phyloP scores from a whole-genome alignment of 1,140 invertebrate genomes.

The Amyelois transitella region DNA sequence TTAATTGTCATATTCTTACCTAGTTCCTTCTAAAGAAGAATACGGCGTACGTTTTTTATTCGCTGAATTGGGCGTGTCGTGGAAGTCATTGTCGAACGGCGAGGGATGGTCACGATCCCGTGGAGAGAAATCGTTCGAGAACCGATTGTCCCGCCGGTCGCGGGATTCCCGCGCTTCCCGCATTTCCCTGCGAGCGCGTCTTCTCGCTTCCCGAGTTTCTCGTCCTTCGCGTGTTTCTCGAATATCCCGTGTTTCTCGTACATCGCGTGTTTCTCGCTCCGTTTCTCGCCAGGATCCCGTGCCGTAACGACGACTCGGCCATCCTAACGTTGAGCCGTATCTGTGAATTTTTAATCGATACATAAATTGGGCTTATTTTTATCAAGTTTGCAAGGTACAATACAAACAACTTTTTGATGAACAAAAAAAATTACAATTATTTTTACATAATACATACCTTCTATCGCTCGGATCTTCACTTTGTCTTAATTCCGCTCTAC shows the following conservation, averaged over 20 bases:
- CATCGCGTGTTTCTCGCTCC: slow-evolving; percentile 26
- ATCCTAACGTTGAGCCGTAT: slow-evolving; percentile 69
- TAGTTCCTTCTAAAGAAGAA: slow-evolving; percentile 54
- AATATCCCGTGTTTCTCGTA: slow-evolving; percentile 44
- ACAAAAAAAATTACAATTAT: background rate
- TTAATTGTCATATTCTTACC: slow-evolving; percentile 21
- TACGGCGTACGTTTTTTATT: slow-evolving; percentile 53
- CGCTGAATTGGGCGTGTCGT: slow-evolving; percentile 51
- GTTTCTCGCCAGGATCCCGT: slow-evolving; percentile 11
- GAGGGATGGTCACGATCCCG: slow-evolving; percentile 76
- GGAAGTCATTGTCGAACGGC: slow-evolving; percentile 83
- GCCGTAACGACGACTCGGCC: slow-evolving; percentile 43
- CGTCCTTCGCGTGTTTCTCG: slow-evolving; percentile 48
- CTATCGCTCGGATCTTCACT: slow-evolving; percentile 49
- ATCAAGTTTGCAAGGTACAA: too few relatives aligned
- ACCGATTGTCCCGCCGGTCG: slow-evolving; percentile 67
- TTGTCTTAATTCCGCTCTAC: slow-evolving; percentile 50
- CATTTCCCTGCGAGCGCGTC: slow-evolving; percentile 52
- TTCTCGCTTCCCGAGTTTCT: slow-evolving; percentile 45
- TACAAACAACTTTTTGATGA: background rate
- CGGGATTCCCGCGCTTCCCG: slow-evolving; percentile 34
- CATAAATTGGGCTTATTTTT: background rate
- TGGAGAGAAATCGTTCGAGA: slow-evolving; percentile 75
- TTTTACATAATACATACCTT: slow-evolving; percentile 27
- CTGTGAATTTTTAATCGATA: slow-evolving; percentile 15